Base-by-base conservation (phyloP, 92 coral and sea anemone genomes). In the Epizoanthus rinbou region DNA sequence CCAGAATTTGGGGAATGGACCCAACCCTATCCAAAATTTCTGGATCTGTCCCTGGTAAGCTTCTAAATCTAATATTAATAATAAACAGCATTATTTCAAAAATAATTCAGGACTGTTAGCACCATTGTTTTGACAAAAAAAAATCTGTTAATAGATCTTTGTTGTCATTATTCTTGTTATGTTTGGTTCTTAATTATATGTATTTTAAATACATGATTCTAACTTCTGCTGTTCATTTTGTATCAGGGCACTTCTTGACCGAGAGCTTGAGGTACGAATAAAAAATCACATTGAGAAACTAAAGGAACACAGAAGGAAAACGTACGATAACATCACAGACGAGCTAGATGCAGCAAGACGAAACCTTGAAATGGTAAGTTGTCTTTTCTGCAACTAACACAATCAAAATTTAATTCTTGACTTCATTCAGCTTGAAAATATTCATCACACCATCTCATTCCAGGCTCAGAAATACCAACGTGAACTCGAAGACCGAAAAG, bases 381-480 rank as follows among this genome's bases (percentile, higher is more conserved):
- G 35, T 5, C 47, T n/a, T 8, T 25, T 8, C 17, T 54, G 47
- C 35, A 28, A 47, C 35, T 69, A 8, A 5, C 53, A 10, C 21
- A 21, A 73, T 13, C 60, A 19, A 50, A 16, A 35, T 52, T 8
- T 54, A 14, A 52, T 1, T 75, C 18, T 10, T 54, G 8, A 2
- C 19, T 16, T 10, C 17, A 4, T 19, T 23, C 17, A 69, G 60
- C 16, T 8, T 56, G 3, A 31, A 64, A n/a, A 24, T 16, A 0
- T 59, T 73, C 13, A 74, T 57, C n/a, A 16, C 47, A 17, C 39
- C 59, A 50, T 23, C 59, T 80, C 85, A 11, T 86, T 80, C 7
- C 91, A 97, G 99, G 99, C 99, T 65, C 95, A 85, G 24, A 76
- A 92, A 57, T 87, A 81, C 60, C 99, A 92, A 82, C 91, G 89